Evolutionary conservation across 2,113 vertebrate genomes (phyloP).

Genomic region (Euleptes europaea): DNA sequence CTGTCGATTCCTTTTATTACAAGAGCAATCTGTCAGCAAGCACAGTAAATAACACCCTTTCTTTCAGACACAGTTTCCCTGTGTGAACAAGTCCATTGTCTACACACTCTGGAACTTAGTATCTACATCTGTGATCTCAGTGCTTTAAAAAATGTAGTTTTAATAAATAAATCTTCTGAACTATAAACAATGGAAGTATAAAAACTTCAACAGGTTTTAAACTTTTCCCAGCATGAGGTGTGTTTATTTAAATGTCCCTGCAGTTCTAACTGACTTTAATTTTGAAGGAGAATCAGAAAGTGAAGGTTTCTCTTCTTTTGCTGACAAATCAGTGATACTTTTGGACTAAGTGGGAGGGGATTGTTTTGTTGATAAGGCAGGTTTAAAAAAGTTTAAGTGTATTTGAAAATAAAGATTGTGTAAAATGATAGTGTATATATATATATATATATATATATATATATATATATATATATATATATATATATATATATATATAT

Average conservation of each 20-base stretch:
- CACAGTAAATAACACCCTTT: not conserved
- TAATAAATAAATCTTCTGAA: not conserved
- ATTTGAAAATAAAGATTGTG: not conserved
- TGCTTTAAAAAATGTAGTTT: not conserved
- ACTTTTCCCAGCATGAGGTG: not conserved
- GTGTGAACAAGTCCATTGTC: not conserved
- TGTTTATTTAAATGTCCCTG: not conserved
- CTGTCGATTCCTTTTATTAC: not conserved
- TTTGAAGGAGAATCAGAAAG: not conserved
- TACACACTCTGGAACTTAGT: too few species aligned
- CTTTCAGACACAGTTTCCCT: not conserved
- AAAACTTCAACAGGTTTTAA: not conserved
- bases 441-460: too few species aligned
- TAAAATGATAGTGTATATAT: not conserved
- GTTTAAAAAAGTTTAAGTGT: not conserved
- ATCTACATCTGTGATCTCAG: not conserved
- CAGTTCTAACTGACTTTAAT: not conserved
- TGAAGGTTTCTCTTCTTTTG: not conserved
- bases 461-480: too few species aligned
- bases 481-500: too few species aligned
- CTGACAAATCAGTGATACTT: not conserved
- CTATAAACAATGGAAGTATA: not conserved
- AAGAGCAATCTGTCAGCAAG: not conserved
- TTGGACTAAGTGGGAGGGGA: not conserved
- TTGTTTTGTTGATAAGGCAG: not conserved